A percentile compares a stretch with the other conserved stretches of the same genome.
Conservation (phyloP, 2,888 invertebrate genomes). For the Stenurella melanura region DNA sequence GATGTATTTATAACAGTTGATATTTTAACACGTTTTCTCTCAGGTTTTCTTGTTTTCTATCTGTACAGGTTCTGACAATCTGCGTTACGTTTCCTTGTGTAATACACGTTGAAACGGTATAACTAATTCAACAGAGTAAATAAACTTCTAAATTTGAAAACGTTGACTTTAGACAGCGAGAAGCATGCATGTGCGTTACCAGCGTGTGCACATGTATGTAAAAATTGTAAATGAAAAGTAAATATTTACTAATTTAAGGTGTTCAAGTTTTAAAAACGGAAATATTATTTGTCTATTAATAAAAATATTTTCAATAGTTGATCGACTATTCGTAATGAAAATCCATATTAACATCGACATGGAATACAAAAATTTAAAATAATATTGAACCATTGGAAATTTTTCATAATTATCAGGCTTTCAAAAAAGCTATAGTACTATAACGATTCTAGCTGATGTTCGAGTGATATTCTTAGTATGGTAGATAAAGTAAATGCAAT, state of each 20-base stretch:
- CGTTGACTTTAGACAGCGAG: conserved; percentile 9
- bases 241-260: conserved; percentile 4
- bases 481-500: no score
- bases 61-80: conserved; percentile 13
- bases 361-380: no score
- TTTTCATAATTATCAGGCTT: no score
- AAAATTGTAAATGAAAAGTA: conserved; percentile 3
- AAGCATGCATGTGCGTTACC: not conserved
- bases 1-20: no score
- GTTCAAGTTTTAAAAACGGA: not conserved
- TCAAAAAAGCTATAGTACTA: no score
- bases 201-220: not conserved
- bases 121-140: conserved; percentile 6
- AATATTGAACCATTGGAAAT: no score
- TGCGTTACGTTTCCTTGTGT: conserved; percentile 1
- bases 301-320: not conserved
- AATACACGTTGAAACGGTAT: not conserved
- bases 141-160: conserved; percentile 17
- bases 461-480: no score
- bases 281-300: not conserved
- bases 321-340: no score
- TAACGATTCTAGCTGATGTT: no score
- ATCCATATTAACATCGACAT: no score
- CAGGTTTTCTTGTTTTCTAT: not conserved
- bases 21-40: not conserved